Conservation (phyloP, 1,140 invertebrate species). For the Microplitis mediator region DNA sequence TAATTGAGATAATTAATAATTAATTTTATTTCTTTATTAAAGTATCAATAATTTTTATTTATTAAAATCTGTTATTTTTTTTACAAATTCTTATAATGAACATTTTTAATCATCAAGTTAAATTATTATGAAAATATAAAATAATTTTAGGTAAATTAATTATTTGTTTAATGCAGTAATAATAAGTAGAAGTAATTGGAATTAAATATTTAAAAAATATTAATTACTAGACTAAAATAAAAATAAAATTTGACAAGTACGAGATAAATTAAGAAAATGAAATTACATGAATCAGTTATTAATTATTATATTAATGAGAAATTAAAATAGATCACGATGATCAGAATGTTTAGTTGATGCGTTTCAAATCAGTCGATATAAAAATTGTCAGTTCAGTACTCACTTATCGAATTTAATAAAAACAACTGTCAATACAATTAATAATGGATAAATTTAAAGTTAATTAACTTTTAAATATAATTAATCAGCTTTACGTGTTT, state of each 20-base stretch:
- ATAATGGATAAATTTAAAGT: slow-evolving; percentile 24
- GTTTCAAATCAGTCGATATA: neutral
- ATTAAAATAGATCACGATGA: neutral
- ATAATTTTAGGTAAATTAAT: too few species aligned
- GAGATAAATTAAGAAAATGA: too few species aligned
- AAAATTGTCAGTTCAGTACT: too few species aligned
- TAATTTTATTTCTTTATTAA: neutral
- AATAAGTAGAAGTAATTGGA: too few species aligned
- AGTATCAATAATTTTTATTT: neutral
- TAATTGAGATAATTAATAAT: neutral
- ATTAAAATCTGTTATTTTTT: neutral
- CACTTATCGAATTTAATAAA: neutral
- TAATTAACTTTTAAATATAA: slow-evolving; percentile 30
- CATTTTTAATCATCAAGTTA: neutral
- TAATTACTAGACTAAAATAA: too few species aligned
- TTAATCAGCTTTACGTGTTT: slow-evolving; percentile 70
- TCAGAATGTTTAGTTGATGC: too few species aligned
- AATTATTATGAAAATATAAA: too few species aligned
- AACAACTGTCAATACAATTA: neutral
- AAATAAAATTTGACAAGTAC: too few species aligned
- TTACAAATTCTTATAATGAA: neutral
- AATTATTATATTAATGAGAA: neutral
- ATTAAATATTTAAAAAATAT: too few species aligned
- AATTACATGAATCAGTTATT: neutral
- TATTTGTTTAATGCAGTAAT: too few species aligned